Evolutionary conservation across 2,113 vertebrate genomes (phyloP), one percentile per base, ranked within the genome.

Genomic region (Oncorhynchus mykiss): DNA sequence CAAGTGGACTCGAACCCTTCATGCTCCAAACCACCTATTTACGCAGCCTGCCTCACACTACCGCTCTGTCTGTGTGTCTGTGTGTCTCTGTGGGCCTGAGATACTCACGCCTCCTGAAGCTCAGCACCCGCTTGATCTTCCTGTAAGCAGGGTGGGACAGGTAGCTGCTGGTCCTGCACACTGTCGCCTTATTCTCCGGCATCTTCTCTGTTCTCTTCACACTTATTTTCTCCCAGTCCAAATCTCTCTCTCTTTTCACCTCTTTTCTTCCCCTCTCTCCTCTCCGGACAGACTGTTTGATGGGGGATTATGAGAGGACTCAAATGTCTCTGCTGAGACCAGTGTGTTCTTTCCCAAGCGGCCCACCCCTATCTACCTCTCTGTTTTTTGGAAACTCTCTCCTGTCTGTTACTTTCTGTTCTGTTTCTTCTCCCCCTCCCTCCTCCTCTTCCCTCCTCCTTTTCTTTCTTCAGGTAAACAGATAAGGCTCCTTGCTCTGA

Each of bases 81-180:
- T 51, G 24, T 67, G 60, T 51, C 59, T 27, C 22, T 67, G 39
- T 39, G 39, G 39, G 39, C 39, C 8, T 45, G 39, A 45, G 39
- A 67, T 81, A 87, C 89, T 88, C 75, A 90, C 84, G 86, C 71
- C 77, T 80, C 81, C 39, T 80, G 74, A 90, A 86, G 85, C 87
- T 90, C 73, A 90, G 81, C 20, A 78, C 82, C 54, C 85, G 75
- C 80, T 89, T 90, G 49, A 90, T 88, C 83, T 86, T 90, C 79
- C 87, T 81, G 80, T 90, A 89, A 66, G 87, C 76, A 22, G 86
- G 85, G 70, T 82, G 82, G 5, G 87, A 86, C 60, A 89, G 86
- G 75, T 85, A 80, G 67, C 84, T 84, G 70, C 82, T 78, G 49
- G 78, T 83, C 62, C 82, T 76, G 29, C 78, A 75, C 25, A 82